Percentiles rank a stretch among this genome's conserved stretches.
Conservation (phyloP, 2,797 vertebrate genomes). For the Cryptoblepharus egeriae region DNA sequence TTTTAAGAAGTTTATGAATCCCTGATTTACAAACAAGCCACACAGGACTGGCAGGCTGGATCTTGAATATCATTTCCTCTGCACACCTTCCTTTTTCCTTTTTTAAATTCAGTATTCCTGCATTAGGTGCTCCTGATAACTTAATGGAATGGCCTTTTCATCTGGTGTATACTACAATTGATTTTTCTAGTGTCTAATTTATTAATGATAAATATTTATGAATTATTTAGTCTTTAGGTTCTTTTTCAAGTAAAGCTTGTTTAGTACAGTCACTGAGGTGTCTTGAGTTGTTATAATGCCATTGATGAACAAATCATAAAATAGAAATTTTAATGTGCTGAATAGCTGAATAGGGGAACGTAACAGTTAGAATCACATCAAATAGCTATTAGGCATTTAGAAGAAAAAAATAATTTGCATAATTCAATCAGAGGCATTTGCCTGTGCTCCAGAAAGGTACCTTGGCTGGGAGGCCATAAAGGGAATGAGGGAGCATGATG, state of each 20-base stretch:
- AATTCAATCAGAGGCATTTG: slow-evolving; percentile 38
- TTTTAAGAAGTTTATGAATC: not conserved
- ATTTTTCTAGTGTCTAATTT: slow-evolving; percentile 64
- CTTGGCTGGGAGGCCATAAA: not conserved
- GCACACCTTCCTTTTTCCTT: slow-evolving; percentile 14
- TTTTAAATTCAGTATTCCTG: slow-evolving; percentile 55
- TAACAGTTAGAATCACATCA: slow-evolving; percentile 61
- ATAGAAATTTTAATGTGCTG: slow-evolving; percentile 60
- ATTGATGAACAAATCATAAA: slow-evolving; percentile 68
- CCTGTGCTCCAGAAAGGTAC: slow-evolving; percentile 1
- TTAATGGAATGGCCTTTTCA: slow-evolving; percentile 64
- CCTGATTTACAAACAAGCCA: not conserved
- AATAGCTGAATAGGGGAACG: slow-evolving; percentile 50
- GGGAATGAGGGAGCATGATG: not conserved
- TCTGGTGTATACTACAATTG: slow-evolving; percentile 52
- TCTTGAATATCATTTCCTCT: slow-evolving; percentile 37
- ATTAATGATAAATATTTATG: slow-evolving; percentile 71
- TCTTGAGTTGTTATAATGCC: slow-evolving; percentile 61
- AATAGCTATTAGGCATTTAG: slow-evolving; percentile 47
- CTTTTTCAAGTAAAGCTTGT: slow-evolving; percentile 54
- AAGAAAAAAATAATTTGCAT: slow-evolving; percentile 35
- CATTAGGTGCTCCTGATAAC: slow-evolving; percentile 17
- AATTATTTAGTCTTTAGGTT: slow-evolving; percentile 65
- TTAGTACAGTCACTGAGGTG: slow-evolving; percentile 67
- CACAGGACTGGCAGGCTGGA: slow-evolving; percentile 8